These are phyloP conservation scores for Platycnemis pennipes DNA, from an alignment of 2,888 invertebrate species.

Conservation along the genomic window DNA sequence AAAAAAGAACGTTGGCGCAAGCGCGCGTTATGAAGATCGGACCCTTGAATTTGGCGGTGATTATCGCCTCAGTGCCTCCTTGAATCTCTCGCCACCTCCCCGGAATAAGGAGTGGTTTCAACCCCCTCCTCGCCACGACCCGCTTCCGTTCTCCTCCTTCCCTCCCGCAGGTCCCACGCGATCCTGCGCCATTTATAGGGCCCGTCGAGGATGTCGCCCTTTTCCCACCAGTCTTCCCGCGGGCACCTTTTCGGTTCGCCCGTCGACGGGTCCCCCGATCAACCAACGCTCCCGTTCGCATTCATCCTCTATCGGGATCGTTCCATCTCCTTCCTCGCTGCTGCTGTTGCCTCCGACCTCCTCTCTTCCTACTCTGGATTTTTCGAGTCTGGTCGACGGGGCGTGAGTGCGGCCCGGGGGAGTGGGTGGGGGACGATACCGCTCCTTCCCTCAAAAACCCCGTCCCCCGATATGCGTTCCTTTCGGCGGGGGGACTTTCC, in stretches of 20 bases:
- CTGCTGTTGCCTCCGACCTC: too few relatives aligned
- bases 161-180: too few relatives aligned
- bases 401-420: background rate
- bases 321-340: background rate
- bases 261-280: background rate
- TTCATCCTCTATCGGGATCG: slow-evolving; percentile 38
- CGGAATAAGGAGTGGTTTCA: too few relatives aligned
- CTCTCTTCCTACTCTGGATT: background rate
- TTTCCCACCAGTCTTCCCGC: background rate
- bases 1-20: too few relatives aligned
- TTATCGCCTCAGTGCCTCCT: too few relatives aligned
- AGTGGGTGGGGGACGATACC: slow-evolving; percentile 14
- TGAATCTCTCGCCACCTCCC: too few relatives aligned
- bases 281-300: slow-evolving; percentile 14
- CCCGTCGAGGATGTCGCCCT: slow-evolving; percentile 7
- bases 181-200: slow-evolving; percentile 44
- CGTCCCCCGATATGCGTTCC: too few relatives aligned
- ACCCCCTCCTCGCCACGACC: too few relatives aligned
- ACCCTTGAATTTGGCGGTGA: too few relatives aligned
- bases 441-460: background rate
- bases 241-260: background rate
- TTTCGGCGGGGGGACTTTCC: too few relatives aligned
- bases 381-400: background rate
- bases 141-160: too few relatives aligned
- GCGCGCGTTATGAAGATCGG: too few relatives aligned